These are phyloP conservation scores for Chloromyia formosa DNA, from an alignment of 2,888 invertebrate genomes.

Conservation along the genomic window DNA sequence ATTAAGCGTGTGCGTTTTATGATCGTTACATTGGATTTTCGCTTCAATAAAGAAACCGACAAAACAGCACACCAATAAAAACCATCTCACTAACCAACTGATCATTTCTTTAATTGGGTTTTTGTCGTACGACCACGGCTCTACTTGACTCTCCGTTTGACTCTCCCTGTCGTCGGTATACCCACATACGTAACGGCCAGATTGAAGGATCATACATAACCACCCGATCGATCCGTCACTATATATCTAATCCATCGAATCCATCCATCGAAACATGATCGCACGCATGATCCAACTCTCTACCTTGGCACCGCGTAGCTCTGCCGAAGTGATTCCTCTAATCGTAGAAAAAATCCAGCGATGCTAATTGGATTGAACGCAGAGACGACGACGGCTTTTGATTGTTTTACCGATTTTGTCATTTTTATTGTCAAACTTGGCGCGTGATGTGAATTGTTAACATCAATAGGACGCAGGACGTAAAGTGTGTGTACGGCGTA, in stretches of 20 bases:
- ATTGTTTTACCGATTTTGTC: slow-evolving; percentile 52
- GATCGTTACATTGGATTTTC: slow-evolving; percentile 27
- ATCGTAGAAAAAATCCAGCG: slow-evolving; percentile 45
- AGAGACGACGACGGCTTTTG: slow-evolving; percentile 49
- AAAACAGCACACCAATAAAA: slow-evolving; percentile 40
- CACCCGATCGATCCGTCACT: background rate
- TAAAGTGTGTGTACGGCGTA: background rate
- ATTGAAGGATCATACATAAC: background rate
- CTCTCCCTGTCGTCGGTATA: background rate
- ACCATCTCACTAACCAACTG: slow-evolving; percentile 45
- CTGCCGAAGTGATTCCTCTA: background rate
- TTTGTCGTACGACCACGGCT: slow-evolving; percentile 38
- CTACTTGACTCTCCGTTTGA: background rate
- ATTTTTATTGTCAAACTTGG: slow-evolving; percentile 53
- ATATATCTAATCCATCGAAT: background rate
- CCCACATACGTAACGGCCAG: background rate
- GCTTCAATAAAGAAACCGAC: slow-evolving; percentile 30
- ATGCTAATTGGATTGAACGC: slow-evolving; percentile 52
- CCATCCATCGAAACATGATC: no score
- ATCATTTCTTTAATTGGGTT: slow-evolving; percentile 50
- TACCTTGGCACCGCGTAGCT: background rate
- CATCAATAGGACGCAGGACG: background rate
- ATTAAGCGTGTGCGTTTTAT: slow-evolving; percentile 34
- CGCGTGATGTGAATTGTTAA: slow-evolving; percentile 52
- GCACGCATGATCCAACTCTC: no score